phyloP scores from a whole-genome alignment of 2,888 invertebrate species.

The Ophioninae sp. region DNA sequence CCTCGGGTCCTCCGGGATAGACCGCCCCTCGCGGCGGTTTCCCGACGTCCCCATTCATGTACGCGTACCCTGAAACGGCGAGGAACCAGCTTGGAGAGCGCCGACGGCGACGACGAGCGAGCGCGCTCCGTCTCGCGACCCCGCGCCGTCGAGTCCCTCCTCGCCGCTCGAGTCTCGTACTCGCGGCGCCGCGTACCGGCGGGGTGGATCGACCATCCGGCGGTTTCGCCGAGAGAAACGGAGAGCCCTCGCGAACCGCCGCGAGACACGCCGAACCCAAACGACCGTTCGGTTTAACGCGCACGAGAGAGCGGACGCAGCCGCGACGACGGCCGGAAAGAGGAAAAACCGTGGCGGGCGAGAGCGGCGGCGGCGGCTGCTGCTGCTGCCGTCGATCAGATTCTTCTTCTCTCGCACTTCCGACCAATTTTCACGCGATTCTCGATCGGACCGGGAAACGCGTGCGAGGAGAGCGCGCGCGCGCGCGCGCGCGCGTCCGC shows the following conservation, averaged over 20 bases:
- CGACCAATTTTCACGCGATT: neutral
- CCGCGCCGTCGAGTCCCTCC: too few species aligned
- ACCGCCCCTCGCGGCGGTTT: conserved; percentile 88
- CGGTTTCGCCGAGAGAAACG: too few species aligned
- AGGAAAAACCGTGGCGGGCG: conserved; percentile 27
- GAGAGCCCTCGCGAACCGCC: too few species aligned
- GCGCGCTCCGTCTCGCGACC: neutral
- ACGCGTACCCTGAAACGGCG: conserved; percentile 86
- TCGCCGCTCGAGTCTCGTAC: too few species aligned
- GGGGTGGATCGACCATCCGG: too few species aligned
- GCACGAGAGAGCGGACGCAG: too few species aligned
- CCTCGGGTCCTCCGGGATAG: conserved; percentile 87
- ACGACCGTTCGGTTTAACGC: too few species aligned
- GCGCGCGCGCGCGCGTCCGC: neutral
- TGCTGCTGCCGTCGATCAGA: conserved; percentile 7
- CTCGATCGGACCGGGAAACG: conserved; percentile 4
- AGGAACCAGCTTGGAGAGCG: neutral
- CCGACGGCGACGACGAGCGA: neutral
- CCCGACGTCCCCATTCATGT: conserved; percentile 92
- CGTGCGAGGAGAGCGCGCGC: neutral
- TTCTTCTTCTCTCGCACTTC: neutral
- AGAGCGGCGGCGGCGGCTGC: too few species aligned
- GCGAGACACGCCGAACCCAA: too few species aligned
- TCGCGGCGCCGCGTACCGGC: too few species aligned
- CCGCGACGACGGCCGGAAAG: neutral